These are phyloP conservation scores for Nephrotoma guestfalica DNA, from an alignment of 2,888 invertebrate genomes.

Conservation along the genomic window DNA sequence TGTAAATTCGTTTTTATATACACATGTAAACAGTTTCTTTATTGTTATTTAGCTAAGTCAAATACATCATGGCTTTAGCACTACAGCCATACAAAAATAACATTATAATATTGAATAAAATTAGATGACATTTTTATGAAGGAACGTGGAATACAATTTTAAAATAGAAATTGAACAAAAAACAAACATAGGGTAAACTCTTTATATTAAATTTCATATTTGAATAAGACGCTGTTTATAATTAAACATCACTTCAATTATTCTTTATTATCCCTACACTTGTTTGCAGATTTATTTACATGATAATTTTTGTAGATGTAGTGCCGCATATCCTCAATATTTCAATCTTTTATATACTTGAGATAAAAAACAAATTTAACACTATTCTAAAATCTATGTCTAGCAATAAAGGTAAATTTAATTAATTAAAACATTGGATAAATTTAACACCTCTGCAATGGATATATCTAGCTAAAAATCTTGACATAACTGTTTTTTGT, in stretches of 20 bases:
- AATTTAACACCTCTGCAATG: background rate
- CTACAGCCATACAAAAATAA: background rate
- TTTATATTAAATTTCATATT: background rate
- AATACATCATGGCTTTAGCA: background rate
- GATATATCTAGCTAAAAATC: background rate
- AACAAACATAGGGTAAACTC: background rate
- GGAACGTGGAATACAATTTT: background rate
- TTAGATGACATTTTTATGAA: background rate
- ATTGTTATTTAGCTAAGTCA: background rate
- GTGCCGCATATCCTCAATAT: too few relatives aligned
- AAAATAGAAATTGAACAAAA: background rate
- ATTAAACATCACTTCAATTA: background rate
- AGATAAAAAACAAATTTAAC: too few relatives aligned
- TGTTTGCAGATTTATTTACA: background rate
- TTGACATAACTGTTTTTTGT: background rate
- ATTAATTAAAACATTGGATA: background rate
- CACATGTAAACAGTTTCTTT: background rate
- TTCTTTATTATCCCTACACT: background rate
- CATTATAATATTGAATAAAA: background rate
- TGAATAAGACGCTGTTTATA: background rate
- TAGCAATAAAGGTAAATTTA: too few relatives aligned
- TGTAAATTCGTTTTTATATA: background rate
- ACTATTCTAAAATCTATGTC: background rate
- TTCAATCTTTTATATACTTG: too few relatives aligned
- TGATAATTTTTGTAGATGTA: background rate